Evolutionary conservation across 2,113 vertebrate genomes (phyloP), one percentile per base, ranked within the genome.

Genomic region (Brachyhypopomus gauderio): DNA sequence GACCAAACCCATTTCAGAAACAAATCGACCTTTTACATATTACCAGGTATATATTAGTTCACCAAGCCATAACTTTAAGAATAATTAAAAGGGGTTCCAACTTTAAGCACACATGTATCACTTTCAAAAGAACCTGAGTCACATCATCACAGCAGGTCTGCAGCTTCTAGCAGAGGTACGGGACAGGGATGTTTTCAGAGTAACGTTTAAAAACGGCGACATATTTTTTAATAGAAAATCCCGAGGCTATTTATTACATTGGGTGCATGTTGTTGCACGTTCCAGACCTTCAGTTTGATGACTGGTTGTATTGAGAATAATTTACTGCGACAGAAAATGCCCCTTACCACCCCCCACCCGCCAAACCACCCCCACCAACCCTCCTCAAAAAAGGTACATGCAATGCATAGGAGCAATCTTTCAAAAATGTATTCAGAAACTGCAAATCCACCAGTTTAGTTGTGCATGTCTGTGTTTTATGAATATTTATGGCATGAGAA

Each of bases 391-490:
- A 45, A 72, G 48, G 25, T 36, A 79, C 27, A 72, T 48, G 56
- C 67, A 79, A 79, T 79, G 70, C 60, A 79, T 72, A 72, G 20
- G 36, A 20, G 77, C 67, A 30, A 56, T 22, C 63, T 48, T 62
- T 72, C 77, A 19, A 62, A 62, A 79, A 72, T 62, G 67, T 72
- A 69, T 48, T 79, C 11, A 45, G 20, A 23, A 79, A 79, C 36
- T 48, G 38, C 56, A 79, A 62, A 60, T 56, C 36, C 59, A 36
- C 59, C 77, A n/a, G 67, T 72, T 79, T 41, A 62, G 77, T 72
- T 79, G 58, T 69, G 60, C 77, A 79, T 60, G 52, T 71, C 66
- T 59, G 30, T 22, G 59, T 72, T 79, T 79, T 79, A 62, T 79
- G 30, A 72, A 79, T 79, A 72, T 79, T n/a, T 79, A 62, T 79